phyloP scores from a whole-genome alignment of 2,113 vertebrate genomes.

The Nyctibius bracteatus region DNA sequence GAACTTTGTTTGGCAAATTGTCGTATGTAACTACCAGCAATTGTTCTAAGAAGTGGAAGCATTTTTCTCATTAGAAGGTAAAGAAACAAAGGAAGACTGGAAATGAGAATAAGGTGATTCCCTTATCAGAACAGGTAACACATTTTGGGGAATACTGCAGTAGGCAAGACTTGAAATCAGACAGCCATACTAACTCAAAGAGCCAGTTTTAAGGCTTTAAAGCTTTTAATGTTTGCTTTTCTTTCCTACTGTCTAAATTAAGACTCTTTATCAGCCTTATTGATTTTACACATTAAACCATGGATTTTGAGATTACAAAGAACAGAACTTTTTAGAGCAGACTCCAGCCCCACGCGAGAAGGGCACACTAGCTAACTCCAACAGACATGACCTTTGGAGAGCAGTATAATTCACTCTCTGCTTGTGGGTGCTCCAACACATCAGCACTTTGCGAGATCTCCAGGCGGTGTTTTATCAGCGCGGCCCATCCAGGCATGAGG shows the following conservation, averaged over 20 bases:
- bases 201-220: background rate
- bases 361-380: background rate
- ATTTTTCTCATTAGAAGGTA: background rate
- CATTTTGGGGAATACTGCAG: background rate
- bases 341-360: background rate
- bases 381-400: conserved; percentile 43
- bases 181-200: background rate
- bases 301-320: background rate
- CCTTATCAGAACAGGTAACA: background rate
- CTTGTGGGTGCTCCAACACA: conserved; percentile 30
- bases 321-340: background rate
- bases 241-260: background rate
- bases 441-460: conserved; percentile 18
- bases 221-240: background rate
- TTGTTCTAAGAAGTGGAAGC: background rate
- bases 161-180: background rate
- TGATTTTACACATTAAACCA: background rate
- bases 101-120: background rate
- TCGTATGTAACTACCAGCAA: background rate
- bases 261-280: background rate
- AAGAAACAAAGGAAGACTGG: background rate
- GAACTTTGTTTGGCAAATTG: background rate
- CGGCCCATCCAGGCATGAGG: conserved; percentile 59
- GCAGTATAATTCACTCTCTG: conserved; percentile 7
- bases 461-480: conserved; percentile 42